These are phyloP conservation scores for Neodiprion lecontei DNA, from an alignment of 1,140 invertebrate genomes.

Conservation along the genomic window DNA sequence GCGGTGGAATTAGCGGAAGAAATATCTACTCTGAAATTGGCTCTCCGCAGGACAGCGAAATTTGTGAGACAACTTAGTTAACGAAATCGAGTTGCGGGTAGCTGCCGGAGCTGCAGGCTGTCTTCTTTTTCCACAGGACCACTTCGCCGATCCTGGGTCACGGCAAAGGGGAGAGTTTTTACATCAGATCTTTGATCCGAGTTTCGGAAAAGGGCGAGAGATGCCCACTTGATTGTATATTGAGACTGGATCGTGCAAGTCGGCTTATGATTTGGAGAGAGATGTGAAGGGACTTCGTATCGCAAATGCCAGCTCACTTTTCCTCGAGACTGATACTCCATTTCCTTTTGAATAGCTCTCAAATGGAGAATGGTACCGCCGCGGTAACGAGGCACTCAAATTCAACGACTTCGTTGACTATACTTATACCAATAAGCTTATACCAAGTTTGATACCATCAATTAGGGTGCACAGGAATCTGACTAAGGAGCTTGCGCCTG, in stretches of 20 bases:
- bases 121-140: not conserved
- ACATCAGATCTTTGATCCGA: not conserved
- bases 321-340: not conserved
- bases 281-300: not conserved
- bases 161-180: not conserved
- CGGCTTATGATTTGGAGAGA: not conserved
- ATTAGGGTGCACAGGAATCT: not conserved
- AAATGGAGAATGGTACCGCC: not conserved
- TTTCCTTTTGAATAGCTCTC: not conserved
- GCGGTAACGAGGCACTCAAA: not conserved
- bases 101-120: not conserved
- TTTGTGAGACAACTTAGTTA: slow-evolving; percentile 11
- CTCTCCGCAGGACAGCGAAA: slow-evolving; percentile 14
- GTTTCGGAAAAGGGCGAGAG: not conserved
- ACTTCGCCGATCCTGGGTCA: not conserved
- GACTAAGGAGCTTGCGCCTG: not conserved
- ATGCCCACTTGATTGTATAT: not conserved
- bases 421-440: not conserved
- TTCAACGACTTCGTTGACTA: not conserved
- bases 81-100: not conserved
- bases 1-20: slow-evolving; percentile 31
- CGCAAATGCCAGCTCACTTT: not conserved
- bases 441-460: not conserved
- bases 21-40: slow-evolving; percentile 47
- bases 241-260: not conserved